Evolutionary conservation across 2,888 invertebrate species (phyloP).

Genomic region (Drosophila hamatofila): DNA sequence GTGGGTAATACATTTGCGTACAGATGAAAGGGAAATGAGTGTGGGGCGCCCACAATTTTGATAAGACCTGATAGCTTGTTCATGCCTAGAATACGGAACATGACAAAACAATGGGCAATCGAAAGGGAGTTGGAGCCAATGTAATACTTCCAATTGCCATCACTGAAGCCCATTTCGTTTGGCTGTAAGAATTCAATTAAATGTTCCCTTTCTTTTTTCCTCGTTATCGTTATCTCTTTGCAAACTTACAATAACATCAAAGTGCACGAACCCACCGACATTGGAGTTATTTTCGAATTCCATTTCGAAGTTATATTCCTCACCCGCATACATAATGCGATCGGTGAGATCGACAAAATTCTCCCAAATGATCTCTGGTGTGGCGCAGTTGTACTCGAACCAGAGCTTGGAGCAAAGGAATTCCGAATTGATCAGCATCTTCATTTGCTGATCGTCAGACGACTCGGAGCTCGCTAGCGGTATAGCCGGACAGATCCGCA

Average conservation of each 20-base stretch:
- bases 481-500: slow-evolving; percentile 75
- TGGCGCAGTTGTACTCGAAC: slow-evolving; percentile 75
- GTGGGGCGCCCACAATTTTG: slow-evolving; percentile 72
- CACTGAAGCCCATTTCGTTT: slow-evolving; percentile 69
- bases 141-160: slow-evolving; percentile 77
- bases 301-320: slow-evolving; percentile 73
- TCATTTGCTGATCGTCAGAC: slow-evolving; percentile 33
- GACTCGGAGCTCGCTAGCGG: slow-evolving; percentile 5
- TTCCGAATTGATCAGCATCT: slow-evolving; percentile 63
- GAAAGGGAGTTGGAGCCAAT: slow-evolving; percentile 48
- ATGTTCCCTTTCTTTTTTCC: neutral
- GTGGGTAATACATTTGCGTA: slow-evolving; percentile 72
- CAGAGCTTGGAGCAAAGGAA: slow-evolving; percentile 70
- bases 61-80: slow-evolving; percentile 72
- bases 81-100: slow-evolving; percentile 66
- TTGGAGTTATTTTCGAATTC: slow-evolving; percentile 67
- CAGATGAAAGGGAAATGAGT: slow-evolving; percentile 71
- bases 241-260: slow-evolving; percentile 76
- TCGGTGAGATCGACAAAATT: slow-evolving; percentile 61
- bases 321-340: slow-evolving; percentile 70
- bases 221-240: neutral
- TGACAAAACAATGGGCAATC: slow-evolving; percentile 60
- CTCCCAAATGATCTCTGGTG: slow-evolving; percentile 70
- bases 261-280: slow-evolving; percentile 79
- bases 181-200: slow-evolving; percentile 44